Conservation (phyloP, 2,888 invertebrate species). For the Drosophila borborema region DNA sequence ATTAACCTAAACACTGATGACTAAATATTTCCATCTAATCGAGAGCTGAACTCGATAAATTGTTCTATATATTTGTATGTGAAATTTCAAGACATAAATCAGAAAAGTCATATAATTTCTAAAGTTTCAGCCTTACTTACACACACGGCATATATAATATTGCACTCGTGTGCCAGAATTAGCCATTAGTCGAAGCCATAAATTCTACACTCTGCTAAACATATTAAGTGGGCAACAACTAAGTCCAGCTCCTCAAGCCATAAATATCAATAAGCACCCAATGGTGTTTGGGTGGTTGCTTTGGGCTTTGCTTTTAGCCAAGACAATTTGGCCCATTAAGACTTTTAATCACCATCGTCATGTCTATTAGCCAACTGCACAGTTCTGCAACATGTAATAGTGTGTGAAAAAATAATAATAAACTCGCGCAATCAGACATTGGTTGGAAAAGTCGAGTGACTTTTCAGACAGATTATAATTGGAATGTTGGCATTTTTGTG, state of each 20-base stretch:
- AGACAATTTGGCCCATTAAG: slow-evolving; percentile 45
- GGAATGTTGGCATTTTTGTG: slow-evolving; percentile 8
- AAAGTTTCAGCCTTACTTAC: not conserved
- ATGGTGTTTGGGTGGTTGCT: slow-evolving; percentile 42
- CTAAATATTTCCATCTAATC: not conserved
- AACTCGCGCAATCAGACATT: slow-evolving; percentile 45
- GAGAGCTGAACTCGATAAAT: not conserved
- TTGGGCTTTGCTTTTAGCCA: slow-evolving; percentile 34
- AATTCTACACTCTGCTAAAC: slow-evolving; percentile 42
- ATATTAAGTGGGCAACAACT: slow-evolving; percentile 58
- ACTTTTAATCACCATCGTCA: slow-evolving; percentile 58
- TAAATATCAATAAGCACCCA: slow-evolving; percentile 73
- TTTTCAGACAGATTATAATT: slow-evolving; percentile 20
- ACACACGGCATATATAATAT: not conserved
- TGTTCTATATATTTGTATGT: not conserved
- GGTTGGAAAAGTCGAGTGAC: slow-evolving; percentile 2
- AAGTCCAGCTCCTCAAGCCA: slow-evolving; percentile 34
- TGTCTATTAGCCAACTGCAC: slow-evolving; percentile 44
- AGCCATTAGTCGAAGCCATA: slow-evolving; percentile 54
- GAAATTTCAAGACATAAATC: not conserved
- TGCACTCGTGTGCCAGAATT: slow-evolving; percentile 30
- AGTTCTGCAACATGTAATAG: slow-evolving; percentile 47
- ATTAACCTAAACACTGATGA: slow-evolving; percentile 3
- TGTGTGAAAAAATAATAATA: slow-evolving; percentile 58
- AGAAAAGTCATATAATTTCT: not conserved